phyloP scores from a whole-genome alignment of 2,797 vertebrate genomes.

The Sebastes nivosus region DNA sequence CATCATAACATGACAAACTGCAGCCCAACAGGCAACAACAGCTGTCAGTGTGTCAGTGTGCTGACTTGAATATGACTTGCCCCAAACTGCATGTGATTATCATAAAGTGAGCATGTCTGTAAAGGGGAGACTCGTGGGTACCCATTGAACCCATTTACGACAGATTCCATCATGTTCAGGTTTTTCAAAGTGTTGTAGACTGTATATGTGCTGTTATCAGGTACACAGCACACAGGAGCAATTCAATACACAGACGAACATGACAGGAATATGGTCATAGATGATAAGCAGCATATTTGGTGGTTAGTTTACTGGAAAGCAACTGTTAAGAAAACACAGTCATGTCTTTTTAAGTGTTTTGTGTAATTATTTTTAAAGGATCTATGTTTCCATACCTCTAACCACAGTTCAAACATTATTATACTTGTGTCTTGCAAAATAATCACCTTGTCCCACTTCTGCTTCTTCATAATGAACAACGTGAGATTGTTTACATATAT shows the following conservation, averaged over 20 bases:
- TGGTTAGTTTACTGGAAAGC: neutral
- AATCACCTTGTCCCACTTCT: neutral
- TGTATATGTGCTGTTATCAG: neutral
- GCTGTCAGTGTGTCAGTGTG: no score
- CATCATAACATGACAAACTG: no score
- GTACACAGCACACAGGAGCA: neutral
- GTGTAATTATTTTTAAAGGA: neutral
- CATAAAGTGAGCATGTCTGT: no score
- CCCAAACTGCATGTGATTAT: no score
- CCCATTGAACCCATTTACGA: neutral
- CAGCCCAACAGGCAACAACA: no score
- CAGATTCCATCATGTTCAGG: neutral
- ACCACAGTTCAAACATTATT: neutral
- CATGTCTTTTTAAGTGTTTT: neutral
- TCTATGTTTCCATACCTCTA: neutral
- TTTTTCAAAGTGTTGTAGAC: neutral
- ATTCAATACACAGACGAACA: neutral
- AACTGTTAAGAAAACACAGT: neutral
- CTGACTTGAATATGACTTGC: no score
- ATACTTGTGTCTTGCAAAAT: neutral
- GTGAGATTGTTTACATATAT: neutral
- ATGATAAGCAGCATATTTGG: neutral
- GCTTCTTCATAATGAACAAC: neutral
- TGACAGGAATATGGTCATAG: neutral
- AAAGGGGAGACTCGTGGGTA: no score